phyloP scores from a whole-genome alignment of 1,140 invertebrate genomes.

The Branchinecta lynchi region DNA sequence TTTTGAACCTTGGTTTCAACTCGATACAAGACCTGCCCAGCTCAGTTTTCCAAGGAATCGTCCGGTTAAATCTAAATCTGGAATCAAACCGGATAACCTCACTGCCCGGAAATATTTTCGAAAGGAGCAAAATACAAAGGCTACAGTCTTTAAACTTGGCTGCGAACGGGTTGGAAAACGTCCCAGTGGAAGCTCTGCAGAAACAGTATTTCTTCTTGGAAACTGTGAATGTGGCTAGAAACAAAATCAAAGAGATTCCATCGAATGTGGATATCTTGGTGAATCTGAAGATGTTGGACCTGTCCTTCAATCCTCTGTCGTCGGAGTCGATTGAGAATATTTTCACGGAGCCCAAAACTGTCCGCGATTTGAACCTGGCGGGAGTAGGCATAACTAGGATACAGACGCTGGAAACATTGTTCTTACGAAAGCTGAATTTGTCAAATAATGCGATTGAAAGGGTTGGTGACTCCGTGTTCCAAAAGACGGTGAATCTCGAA shows the following conservation, averaged over 20 bases:
- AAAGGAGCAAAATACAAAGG: slow-evolving; percentile 53
- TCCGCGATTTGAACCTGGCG: slow-evolving; percentile 60
- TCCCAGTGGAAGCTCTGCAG: slow-evolving; percentile 59
- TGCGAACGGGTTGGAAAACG: slow-evolving; percentile 54
- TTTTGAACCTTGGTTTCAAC: slow-evolving; percentile 57
- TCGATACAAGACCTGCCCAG: slow-evolving; percentile 55
- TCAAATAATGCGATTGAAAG: slow-evolving; percentile 54
- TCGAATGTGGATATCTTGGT: slow-evolving; percentile 67
- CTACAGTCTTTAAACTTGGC: slow-evolving; percentile 65
- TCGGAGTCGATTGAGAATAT: slow-evolving; percentile 53
- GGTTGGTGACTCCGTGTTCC: slow-evolving; percentile 46
- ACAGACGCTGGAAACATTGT: slow-evolving; percentile 63
- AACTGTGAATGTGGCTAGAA: slow-evolving; percentile 58
- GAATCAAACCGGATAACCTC: slow-evolving; percentile 52
- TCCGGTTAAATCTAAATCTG: slow-evolving; percentile 57
- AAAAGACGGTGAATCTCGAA: slow-evolving; percentile 58
- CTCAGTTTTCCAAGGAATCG: slow-evolving; percentile 61
- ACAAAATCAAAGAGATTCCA: slow-evolving; percentile 57
- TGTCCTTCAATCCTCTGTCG: slow-evolving; percentile 67
- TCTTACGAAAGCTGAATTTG: slow-evolving; percentile 61
- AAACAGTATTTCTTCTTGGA: slow-evolving; percentile 65
- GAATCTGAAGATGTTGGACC: slow-evolving; percentile 67
- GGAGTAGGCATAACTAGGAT: slow-evolving; percentile 52
- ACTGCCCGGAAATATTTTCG: slow-evolving; percentile 68
- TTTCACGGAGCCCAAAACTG: slow-evolving; percentile 71